phyloP scores from a whole-genome alignment of 2,888 invertebrate genomes.

The Melieria crassipennis region DNA sequence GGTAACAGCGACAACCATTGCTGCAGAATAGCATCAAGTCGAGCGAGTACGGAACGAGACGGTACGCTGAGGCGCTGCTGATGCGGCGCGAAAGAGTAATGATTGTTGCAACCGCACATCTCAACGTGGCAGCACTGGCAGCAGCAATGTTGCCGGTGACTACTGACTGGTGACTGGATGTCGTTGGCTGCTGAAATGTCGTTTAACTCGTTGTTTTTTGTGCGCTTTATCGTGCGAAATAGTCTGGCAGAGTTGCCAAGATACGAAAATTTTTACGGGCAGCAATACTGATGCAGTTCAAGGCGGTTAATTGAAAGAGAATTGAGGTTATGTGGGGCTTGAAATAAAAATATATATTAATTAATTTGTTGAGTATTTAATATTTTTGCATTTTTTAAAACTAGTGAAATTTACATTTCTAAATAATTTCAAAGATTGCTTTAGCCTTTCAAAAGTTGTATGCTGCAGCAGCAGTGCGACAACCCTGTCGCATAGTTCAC shows the following conservation, averaged over 20 bases:
- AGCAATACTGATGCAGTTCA: too few relatives aligned
- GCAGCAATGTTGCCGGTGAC: constrained; percentile 20
- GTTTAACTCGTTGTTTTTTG: constrained; percentile 4
- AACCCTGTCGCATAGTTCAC: neutral
- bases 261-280: neutral
- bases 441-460: neutral
- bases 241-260: constrained; percentile 6
- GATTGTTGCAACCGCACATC: constrained; percentile 9
- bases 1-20: neutral
- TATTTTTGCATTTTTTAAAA: too few relatives aligned
- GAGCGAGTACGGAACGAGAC: neutral
- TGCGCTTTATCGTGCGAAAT: constrained; percentile 2
- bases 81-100: too few relatives aligned
- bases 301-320: too few relatives aligned
- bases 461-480: neutral
- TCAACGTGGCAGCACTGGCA: neutral
- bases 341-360: too few relatives aligned
- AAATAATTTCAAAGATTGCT: neutral
- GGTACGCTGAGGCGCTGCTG: too few relatives aligned
- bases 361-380: too few relatives aligned
- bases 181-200: constrained; percentile 11
- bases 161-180: constrained; percentile 7
- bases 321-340: too few relatives aligned
- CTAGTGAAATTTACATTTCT: too few relatives aligned
- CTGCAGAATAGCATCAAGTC: neutral